Conservation (phyloP, 2,797 vertebrate genomes). For the Balearica regulorum region DNA sequence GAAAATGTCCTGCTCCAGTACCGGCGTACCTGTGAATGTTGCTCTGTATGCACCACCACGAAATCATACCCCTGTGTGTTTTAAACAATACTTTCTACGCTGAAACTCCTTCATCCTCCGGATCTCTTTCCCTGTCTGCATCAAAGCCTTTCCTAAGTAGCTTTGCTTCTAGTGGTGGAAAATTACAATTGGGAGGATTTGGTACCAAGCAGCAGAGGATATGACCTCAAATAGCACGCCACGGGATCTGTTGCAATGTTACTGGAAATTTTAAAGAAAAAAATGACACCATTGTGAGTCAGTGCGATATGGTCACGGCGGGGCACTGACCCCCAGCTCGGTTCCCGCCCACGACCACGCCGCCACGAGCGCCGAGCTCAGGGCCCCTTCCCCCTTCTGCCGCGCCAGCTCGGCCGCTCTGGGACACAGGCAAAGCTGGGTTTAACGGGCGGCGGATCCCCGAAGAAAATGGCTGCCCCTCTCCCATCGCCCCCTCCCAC, state of each 20-base stretch:
- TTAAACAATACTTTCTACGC: rapidly evolving
- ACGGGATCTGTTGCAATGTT: neutral
- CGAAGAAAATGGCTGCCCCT: neutral
- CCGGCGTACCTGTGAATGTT: no score
- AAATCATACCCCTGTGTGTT: neutral
- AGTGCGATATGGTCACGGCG: rapidly evolving
- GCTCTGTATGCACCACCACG: rapidly evolving
- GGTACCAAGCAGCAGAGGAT: neutral
- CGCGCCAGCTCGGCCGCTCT: rapidly evolving
- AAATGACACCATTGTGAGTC: neutral
- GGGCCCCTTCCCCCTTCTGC: neutral
- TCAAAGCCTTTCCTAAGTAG: neutral
- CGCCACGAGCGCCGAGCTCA: neutral
- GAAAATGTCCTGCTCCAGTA: no score
- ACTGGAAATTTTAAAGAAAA: neutral
- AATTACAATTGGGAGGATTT: neutral
- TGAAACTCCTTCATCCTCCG: neutral
- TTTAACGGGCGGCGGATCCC: neutral
- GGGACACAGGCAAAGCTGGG: neutral
- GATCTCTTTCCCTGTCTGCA: neutral
- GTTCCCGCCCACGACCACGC: neutral
- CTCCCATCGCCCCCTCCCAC: neutral
- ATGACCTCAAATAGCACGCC: neutral
- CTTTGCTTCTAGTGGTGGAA: neutral
- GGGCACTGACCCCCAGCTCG: neutral